These are phyloP conservation scores for Temnothorax longispinosus DNA, from an alignment of 1,140 invertebrate species.

Conservation along the genomic window DNA sequence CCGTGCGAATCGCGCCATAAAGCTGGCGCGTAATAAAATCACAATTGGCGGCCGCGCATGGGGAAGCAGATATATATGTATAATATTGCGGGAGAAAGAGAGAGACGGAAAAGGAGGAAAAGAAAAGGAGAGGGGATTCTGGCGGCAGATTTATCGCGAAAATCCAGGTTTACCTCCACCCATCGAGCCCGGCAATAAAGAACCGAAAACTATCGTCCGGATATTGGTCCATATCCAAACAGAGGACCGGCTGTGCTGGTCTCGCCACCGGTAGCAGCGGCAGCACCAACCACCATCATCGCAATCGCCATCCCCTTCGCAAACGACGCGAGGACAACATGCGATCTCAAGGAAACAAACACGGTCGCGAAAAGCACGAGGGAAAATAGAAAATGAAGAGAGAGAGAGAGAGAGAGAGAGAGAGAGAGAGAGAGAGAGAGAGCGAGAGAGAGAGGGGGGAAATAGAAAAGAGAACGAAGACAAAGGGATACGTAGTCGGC, in stretches of 20 bases:
- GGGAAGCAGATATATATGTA: conserved; percentile 43
- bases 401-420: not conserved
- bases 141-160: conserved; percentile 48
- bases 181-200: conserved; percentile 45
- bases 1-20: conserved; percentile 33
- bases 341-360: conserved; percentile 53
- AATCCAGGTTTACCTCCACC: conserved; percentile 52
- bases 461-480: not conserved
- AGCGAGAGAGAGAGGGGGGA: not conserved
- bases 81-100: not conserved
- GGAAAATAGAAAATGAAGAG: conserved; percentile 17
- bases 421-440: not conserved
- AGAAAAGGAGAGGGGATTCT: conserved; percentile 13
- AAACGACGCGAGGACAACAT: conserved; percentile 30
- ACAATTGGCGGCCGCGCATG: conserved; percentile 33
- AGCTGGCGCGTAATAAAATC: conserved; percentile 56
- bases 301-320: conserved; percentile 23
- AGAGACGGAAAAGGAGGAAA: too few species aligned
- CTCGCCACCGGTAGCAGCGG: not conserved
- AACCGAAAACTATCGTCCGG: conserved; percentile 61
- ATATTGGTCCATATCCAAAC: conserved; percentile 63
- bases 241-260: conserved; percentile 47
- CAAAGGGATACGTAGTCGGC: not conserved
- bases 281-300: conserved; percentile 2
- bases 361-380: conserved; percentile 5